Evolutionary conservation across 1,140 invertebrate genomes (phyloP).

Genomic region (Drosophila lini): DNA sequence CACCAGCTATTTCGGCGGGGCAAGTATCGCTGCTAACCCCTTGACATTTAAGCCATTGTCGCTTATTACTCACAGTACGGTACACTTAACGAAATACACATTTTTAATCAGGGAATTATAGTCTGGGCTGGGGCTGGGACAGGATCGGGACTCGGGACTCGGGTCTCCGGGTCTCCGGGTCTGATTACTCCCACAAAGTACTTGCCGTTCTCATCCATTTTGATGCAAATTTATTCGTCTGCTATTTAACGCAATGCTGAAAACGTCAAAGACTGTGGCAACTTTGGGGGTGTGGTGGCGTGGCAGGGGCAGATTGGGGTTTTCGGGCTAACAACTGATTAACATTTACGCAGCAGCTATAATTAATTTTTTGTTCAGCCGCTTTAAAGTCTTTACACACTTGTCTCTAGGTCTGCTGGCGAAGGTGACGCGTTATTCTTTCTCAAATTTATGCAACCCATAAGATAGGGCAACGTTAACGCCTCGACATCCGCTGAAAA

Average conservation of each 20-base stretch:
- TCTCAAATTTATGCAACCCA: constrained; percentile 50
- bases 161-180: not conserved
- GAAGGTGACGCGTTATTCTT: constrained; percentile 31
- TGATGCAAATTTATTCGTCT: constrained; percentile 58
- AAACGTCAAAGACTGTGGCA: constrained; percentile 55
- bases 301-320: constrained; percentile 20
- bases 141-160: not conserved
- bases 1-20: constrained; percentile 14
- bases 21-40: constrained; percentile 11
- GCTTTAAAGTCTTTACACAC: constrained; percentile 55
- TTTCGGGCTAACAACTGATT: constrained; percentile 49
- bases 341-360: constrained; percentile 55
- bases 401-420: constrained; percentile 36
- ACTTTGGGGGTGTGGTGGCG: constrained; percentile 12
- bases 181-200: constrained; percentile 45
- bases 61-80: constrained; percentile 33
- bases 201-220: constrained; percentile 57
- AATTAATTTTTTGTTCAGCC: constrained; percentile 30
- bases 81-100: constrained; percentile 34
- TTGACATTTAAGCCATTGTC: constrained; percentile 27
- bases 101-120: constrained; percentile 22
- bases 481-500: constrained; percentile 13
- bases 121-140: not conserved
- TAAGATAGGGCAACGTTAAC: constrained; percentile 20
- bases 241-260: constrained; percentile 50